phyloP scores from a whole-genome alignment of 2,797 vertebrate species.

The Apodemus agrarius region DNA sequence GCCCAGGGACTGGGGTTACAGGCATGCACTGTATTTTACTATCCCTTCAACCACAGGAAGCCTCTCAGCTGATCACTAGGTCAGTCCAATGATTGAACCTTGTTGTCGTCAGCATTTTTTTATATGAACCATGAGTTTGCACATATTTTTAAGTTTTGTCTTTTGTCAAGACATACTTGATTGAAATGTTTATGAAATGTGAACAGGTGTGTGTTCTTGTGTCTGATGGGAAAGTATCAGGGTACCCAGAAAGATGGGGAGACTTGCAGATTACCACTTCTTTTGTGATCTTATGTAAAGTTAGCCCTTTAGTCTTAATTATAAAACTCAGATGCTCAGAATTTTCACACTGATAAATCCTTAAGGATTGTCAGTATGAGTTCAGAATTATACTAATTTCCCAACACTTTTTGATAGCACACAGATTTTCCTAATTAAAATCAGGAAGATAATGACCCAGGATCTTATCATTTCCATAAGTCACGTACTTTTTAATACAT shows the following conservation, averaged over 20 bases:
- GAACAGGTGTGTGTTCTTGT: not conserved
- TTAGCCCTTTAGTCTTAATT: not conserved
- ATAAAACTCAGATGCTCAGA: slow-evolving; percentile 2
- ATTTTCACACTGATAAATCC: not conserved
- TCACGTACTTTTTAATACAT: not conserved
- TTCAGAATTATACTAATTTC: not conserved
- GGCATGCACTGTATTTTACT: not conserved
- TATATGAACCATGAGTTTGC: slow-evolving; percentile 9
- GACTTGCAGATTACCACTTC: not conserved
- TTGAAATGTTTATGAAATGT: slow-evolving; percentile 20
- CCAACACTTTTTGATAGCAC: slow-evolving; percentile 28
- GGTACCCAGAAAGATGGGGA: not conserved
- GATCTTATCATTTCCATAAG: not conserved
- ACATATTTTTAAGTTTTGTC: slow-evolving; percentile 29
- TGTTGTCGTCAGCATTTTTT: not conserved
- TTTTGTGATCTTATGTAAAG: not conserved
- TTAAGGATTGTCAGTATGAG: not conserved
- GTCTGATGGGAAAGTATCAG: not conserved
- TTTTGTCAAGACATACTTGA: slow-evolving; percentile 48
- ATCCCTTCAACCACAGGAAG: not conserved
- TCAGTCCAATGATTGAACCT: not conserved
- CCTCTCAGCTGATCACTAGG: not conserved
- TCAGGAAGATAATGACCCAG: slow-evolving; percentile 47
- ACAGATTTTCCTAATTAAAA: slow-evolving; percentile 12
- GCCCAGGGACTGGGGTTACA: not conserved